These are phyloP conservation scores for Leiothrix lutea DNA, from an alignment of 2,113 vertebrate species.

Conservation along the genomic window DNA sequence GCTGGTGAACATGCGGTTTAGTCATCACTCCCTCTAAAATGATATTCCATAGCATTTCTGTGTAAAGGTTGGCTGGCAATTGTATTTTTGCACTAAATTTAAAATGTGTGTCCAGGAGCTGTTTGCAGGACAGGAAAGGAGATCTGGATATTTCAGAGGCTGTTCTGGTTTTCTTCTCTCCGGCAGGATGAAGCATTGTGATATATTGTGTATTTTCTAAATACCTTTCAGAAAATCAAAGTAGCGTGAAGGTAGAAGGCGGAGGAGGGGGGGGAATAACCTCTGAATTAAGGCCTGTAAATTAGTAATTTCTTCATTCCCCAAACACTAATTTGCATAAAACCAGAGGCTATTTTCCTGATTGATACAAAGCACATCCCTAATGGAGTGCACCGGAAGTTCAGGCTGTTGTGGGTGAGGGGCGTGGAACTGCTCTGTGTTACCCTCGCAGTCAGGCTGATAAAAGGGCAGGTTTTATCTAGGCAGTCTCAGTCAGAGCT, in stretches of 20 bases:
- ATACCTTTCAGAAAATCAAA: neutral
- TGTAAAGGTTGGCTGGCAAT: slow-evolving; percentile 4
- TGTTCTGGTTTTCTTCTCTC: neutral
- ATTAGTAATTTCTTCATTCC: neutral
- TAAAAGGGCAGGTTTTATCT: neutral
- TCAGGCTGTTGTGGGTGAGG: neutral
- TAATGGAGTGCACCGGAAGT: neutral
- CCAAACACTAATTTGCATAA: neutral
- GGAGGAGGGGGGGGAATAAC: neutral
- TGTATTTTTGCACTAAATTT: slow-evolving; percentile 26
- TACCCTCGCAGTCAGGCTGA: rapidly evolving
- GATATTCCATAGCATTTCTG: neutral
- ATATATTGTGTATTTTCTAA: neutral
- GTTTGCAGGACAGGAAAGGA: neutral
- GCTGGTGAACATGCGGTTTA: slow-evolving; percentile 33
- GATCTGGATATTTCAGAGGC: neutral
- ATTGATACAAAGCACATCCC: neutral
- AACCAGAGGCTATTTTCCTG: neutral
- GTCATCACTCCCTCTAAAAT: slow-evolving; percentile 25
- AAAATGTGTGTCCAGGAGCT: neutral
- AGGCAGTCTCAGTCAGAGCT: neutral
- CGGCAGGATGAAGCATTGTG: neutral
- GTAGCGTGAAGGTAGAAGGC: neutral
- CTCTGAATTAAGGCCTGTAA: neutral
- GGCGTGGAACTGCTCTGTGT: rapidly evolving